Conservation (phyloP, 2,888 invertebrate species). For the Parnassius smintheus region DNA sequence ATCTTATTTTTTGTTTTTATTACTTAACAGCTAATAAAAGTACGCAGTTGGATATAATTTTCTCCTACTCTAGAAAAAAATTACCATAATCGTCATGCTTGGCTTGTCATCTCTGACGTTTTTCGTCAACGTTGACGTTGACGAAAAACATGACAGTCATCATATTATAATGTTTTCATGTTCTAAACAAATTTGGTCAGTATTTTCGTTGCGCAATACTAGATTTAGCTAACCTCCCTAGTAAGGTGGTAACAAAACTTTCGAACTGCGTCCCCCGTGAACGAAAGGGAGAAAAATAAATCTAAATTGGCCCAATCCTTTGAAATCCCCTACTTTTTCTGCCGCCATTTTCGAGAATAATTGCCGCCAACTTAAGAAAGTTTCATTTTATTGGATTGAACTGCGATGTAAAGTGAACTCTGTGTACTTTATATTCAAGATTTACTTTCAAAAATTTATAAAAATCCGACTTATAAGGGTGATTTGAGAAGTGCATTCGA, state of each 20-base stretch:
- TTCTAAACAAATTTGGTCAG: background rate
- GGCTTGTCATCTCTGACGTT: too few species aligned
- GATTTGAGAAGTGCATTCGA: constrained; percentile 26
- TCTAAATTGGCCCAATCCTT: constrained; percentile 78
- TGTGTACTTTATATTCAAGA: background rate
- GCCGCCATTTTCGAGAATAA: constrained; percentile 74
- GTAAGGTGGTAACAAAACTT: constrained; percentile 66
- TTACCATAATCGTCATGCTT: too few species aligned
- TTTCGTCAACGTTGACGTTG: too few species aligned
- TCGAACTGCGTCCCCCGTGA: constrained; percentile 43
- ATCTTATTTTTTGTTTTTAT: too few species aligned
- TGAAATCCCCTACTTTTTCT: constrained; percentile 77
- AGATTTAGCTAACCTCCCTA: constrained; percentile 34
- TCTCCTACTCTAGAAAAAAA: too few species aligned
- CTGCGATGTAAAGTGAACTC: constrained; percentile 27
- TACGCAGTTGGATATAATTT: too few species aligned
- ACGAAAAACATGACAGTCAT: too few species aligned
- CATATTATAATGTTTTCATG: too few species aligned
- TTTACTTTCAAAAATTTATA: background rate
- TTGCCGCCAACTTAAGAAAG: constrained; percentile 65
- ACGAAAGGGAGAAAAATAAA: constrained; percentile 74
- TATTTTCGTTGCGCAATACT: constrained; percentile 40
- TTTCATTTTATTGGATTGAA: constrained; percentile 32
- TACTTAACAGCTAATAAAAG: too few species aligned
- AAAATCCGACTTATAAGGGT: constrained; percentile 11